Evolutionary conservation across 2,888 invertebrate species (phyloP).

Genomic region (Andrena flavipes): DNA sequence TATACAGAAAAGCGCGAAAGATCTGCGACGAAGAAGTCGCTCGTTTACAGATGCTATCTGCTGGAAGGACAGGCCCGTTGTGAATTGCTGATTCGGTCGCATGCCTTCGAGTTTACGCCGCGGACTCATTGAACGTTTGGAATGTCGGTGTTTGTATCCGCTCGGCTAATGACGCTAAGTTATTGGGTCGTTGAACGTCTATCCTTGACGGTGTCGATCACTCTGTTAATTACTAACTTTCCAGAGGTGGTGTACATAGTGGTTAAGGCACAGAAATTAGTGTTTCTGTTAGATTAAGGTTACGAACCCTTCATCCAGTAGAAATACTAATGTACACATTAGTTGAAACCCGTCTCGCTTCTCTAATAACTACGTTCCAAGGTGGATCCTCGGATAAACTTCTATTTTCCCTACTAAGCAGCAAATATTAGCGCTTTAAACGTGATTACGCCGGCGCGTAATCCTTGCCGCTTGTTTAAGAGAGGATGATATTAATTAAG

Average conservation of each 20-base stretch:
- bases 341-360: no score
- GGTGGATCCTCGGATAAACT: no score
- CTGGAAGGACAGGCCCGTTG: slow-evolving; percentile 2
- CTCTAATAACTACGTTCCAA: no score
- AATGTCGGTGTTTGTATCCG: not conserved
- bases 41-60: slow-evolving; percentile 28
- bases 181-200: slow-evolving; percentile 13
- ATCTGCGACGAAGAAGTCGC: not conserved
- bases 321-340: not conserved
- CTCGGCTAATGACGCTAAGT: not conserved
- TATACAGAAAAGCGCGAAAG: not conserved
- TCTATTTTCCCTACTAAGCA: not conserved
- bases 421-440: not conserved
- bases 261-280: not conserved
- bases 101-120: slow-evolving; percentile 25
- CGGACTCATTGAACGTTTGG: slow-evolving; percentile 1
- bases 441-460: not conserved
- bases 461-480: not conserved
- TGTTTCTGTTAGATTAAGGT: no score
- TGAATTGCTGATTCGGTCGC: slow-evolving; percentile 28
- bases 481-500: not conserved
- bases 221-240: not conserved
- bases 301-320: not conserved
- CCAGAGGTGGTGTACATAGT: not conserved
- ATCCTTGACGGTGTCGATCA: not conserved